Evolutionary conservation across 2,888 invertebrate species (phyloP), one percentile per base, ranked within the genome.

Genomic region (Rhagonycha lutea): DNA sequence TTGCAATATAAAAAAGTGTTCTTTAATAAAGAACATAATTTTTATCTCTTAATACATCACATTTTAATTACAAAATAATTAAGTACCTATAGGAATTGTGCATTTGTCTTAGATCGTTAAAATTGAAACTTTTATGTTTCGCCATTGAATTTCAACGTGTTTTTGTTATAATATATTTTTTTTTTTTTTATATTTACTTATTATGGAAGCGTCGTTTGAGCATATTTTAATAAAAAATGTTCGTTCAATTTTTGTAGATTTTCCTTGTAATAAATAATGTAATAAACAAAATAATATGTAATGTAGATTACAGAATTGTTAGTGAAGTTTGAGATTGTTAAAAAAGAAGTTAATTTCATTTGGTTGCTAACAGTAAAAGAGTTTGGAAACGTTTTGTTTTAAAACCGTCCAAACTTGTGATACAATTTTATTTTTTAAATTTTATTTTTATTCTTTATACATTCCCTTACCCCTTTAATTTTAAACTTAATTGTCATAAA

Each of bases 351-450:
- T 47, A 47, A 47, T 47, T 47, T 47, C n/a, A n/a, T 47, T 47
- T 47, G 47, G 47, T 47, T 47, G 47, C 47, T 47, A 32, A 47
- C 47, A 47, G 47, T 47, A n/a, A 47, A 62, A 65, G 18, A 18
- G 24, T 65, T 65, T 65, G 63, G 63, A 60, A 26, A 67, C 14
- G 29, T 67, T 65, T 65, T 65, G 24, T 65, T 65, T 65, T 65
- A 65, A 65, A 65, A 65, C 63, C 63, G 63, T 65, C 63, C 63
- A 24, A 65, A 26, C 63, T 65, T 65, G 63, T 65, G 63, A 65
- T 65, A 65, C 63, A 18, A 23, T 65, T 65, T 18, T 18, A 63
- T 65, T 65, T 65, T 65, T 67, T 26, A 24, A 67, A 67, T 23
- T 67, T 67, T 67, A 67, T 26, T 10, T 24, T 29, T 29, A 67